Conservation (phyloP, 2,888 invertebrate genomes). For the Tridacna crocea region DNA sequence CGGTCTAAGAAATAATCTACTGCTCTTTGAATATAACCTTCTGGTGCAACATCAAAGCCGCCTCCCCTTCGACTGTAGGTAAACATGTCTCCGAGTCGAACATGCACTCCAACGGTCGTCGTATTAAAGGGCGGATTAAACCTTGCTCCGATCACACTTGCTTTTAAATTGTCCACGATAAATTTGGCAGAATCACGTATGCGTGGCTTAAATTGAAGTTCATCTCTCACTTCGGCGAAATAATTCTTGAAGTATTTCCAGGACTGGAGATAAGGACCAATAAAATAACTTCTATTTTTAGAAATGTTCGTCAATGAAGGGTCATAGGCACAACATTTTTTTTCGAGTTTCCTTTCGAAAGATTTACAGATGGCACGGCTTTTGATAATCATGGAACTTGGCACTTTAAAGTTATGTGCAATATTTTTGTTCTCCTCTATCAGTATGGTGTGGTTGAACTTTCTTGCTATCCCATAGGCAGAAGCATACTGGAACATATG, state of each 20-base stretch:
- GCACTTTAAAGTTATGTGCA: constrained; percentile 7
- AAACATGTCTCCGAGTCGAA: constrained; percentile 16
- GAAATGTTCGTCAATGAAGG: not conserved
- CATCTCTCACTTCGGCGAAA: not conserved
- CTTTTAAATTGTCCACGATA: constrained; percentile 9
- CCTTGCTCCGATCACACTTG: not conserved
- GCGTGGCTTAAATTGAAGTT: constrained; percentile 7
- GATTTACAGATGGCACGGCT: constrained; percentile 1
- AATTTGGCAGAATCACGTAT: not conserved
- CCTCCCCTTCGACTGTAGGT: not conserved
- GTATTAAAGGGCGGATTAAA: not conserved
- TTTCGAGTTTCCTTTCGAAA: not conserved
- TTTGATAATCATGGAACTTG: constrained; percentile 6
- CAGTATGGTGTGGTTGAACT: constrained; percentile 11
- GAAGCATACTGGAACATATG: constrained; percentile 26
- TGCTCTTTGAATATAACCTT: constrained; percentile 22
- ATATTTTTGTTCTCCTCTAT: not conserved
- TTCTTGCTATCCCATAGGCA: not conserved
- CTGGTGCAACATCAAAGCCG: constrained; percentile 15
- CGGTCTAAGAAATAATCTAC: constrained; percentile 34
- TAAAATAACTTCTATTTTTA: not conserved
- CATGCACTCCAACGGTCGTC: constrained; percentile 23
- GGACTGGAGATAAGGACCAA: constrained; percentile 12
- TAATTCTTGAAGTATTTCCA: constrained; percentile 16
- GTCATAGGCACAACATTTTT: constrained; percentile 14